Evolutionary conservation across 2,113 vertebrate genomes (phyloP).

Genomic region (Progne subis): DNA sequence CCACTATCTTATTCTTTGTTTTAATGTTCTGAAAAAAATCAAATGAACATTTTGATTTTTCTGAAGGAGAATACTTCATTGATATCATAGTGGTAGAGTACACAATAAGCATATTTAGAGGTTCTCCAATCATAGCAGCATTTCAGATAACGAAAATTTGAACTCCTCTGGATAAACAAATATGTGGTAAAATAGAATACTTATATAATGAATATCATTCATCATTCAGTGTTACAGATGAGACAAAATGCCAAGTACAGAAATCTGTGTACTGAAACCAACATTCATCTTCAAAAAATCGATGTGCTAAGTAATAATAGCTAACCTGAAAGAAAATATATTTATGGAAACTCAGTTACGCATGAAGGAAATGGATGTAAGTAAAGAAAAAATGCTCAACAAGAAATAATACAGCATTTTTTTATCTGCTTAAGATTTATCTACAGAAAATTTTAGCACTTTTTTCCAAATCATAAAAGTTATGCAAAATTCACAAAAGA

Average conservation of each 20-base stretch:
- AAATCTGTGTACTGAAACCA: not conserved
- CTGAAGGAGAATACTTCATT: not conserved
- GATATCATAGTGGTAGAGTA: not conserved
- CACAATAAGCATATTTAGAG: conserved; percentile 17
- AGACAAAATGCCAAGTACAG: not conserved
- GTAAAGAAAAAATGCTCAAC: conserved; percentile 1
- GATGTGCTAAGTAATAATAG: conserved; percentile 45
- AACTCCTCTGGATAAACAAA: conserved; percentile 10
- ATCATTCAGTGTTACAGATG: not conserved
- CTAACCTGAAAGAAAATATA: conserved; percentile 49
- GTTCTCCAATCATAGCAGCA: not conserved
- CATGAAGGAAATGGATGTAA: not conserved
- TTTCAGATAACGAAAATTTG: conserved; percentile 45
- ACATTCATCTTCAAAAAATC: conserved; percentile 47
- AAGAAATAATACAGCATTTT: not conserved
- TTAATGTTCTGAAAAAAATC: not conserved
- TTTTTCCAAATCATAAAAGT: not conserved
- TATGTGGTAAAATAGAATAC: not conserved
- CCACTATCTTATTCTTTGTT: not conserved
- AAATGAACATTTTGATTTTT: not conserved
- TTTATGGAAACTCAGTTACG: not conserved
- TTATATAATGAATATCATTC: not conserved
- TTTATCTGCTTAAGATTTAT: not conserved
- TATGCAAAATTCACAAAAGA: not conserved
- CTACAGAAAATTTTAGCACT: not conserved